These are phyloP conservation scores for Rhagophthalmus giganteus DNA, from an alignment of 2,888 invertebrate species.

Conservation along the genomic window DNA sequence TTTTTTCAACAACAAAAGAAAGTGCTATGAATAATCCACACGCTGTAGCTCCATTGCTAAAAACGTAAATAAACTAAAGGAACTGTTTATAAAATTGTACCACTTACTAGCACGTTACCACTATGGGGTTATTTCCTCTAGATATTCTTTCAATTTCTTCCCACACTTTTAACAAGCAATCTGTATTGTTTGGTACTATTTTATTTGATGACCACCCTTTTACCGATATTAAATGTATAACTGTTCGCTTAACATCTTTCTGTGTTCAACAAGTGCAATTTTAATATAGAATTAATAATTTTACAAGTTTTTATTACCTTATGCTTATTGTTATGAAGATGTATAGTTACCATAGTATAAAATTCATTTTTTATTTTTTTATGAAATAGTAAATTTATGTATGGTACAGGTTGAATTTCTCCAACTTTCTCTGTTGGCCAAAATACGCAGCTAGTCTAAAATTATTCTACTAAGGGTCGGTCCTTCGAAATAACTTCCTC, in stretches of 20 bases:
- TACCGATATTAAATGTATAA: constrained; percentile 13
- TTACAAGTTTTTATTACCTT: constrained; percentile 10
- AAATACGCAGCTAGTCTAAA: constrained; percentile 42
- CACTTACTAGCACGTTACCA: constrained; percentile 48
- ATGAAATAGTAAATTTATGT: constrained; percentile 37
- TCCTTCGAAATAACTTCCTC: too few relatives aligned
- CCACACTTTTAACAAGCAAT: constrained; percentile 43
- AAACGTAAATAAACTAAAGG: constrained; percentile 17
- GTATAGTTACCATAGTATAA: constrained; percentile 19
- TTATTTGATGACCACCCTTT: constrained; percentile 40
- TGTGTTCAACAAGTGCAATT: too few relatives aligned
- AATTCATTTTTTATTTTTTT: constrained; percentile 18
- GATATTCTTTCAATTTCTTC: constrained; percentile 41
- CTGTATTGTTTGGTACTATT: constrained; percentile 36
- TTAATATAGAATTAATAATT: too few relatives aligned
- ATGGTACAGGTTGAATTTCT: constrained; percentile 40
- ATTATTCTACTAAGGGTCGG: too few relatives aligned
- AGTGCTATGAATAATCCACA: constrained; percentile 52
- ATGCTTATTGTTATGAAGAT: constrained; percentile 19
- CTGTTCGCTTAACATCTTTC: constrained; percentile 5
- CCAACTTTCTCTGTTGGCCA: constrained; percentile 35
- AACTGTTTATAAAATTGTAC: constrained; percentile 1
- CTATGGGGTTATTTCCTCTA: constrained; percentile 39
- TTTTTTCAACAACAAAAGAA: constrained; percentile 51
- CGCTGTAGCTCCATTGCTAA: constrained; percentile 52